Evolutionary conservation across 2,113 vertebrate species (phyloP).

Genomic region (Cyrtonyx montezumae): DNA sequence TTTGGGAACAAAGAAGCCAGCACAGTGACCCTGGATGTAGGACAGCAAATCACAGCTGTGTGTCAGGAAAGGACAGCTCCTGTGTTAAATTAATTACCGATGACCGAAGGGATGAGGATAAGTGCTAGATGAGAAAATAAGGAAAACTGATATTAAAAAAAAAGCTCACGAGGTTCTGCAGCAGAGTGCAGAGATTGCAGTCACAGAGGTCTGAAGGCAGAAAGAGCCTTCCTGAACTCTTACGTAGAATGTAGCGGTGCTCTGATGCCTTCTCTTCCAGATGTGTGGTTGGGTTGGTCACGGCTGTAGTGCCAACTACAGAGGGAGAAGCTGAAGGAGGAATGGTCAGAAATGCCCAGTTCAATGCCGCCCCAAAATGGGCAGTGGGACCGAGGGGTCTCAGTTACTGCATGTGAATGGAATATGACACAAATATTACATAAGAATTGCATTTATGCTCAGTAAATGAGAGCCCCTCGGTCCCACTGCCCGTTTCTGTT

Average conservation of each 20-base stretch:
- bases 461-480: background rate
- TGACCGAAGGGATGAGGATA: background rate
- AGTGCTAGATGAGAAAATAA: background rate
- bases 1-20: background rate
- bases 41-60: background rate
- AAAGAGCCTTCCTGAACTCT: background rate
- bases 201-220: background rate
- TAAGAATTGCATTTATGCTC: background rate
- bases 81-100: background rate
- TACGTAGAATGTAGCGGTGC: background rate
- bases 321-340: background rate
- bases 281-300: background rate
- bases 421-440: no score
- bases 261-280: accelerated
- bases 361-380: no score
- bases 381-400: no score
- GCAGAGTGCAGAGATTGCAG: background rate
- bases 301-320: background rate
- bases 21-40: background rate
- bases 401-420: no score
- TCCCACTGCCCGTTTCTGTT: accelerated
- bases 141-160: background rate
- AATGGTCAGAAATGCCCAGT: no score
- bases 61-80: background rate
- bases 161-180: background rate